Conservation (phyloP, 2,797 vertebrate species). For the Lithobates sylvaticus region DNA sequence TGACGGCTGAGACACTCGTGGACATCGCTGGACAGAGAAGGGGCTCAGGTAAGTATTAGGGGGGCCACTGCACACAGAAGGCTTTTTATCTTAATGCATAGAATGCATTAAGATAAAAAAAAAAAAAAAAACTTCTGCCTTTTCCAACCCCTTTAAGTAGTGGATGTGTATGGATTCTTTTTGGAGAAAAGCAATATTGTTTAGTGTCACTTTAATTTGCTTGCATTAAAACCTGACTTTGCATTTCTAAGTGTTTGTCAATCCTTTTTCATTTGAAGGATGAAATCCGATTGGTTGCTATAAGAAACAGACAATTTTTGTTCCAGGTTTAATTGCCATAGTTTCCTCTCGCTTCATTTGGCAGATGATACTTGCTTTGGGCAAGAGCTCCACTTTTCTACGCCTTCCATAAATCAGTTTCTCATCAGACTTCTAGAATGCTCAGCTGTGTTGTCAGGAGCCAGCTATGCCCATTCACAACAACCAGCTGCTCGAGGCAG, state of each 20-base stretch:
- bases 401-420: not conserved
- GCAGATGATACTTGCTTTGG: slow-evolving; percentile 8
- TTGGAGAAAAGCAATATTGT: no score
- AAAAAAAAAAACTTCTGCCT: no score
- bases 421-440: not conserved
- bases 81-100: no score
- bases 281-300: not conserved
- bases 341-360: not conserved
- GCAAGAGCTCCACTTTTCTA: not conserved
- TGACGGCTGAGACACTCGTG: no score
- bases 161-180: no score
- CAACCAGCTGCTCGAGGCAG: slow-evolving; percentile 30
- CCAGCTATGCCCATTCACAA: slow-evolving; percentile 6
- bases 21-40: no score
- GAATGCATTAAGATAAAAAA: no score
- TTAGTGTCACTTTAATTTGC: no score
- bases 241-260: not conserved
- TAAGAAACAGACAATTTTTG: not conserved
- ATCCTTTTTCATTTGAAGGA: not conserved
- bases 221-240: no score
- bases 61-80: no score
- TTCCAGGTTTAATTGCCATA: not conserved
- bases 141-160: no score
- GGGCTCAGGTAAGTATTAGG: no score
- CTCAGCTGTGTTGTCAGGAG: slow-evolving; percentile 1